phyloP scores from a whole-genome alignment of 1,140 invertebrate species.

The Lepidotrigona ventralis region DNA sequence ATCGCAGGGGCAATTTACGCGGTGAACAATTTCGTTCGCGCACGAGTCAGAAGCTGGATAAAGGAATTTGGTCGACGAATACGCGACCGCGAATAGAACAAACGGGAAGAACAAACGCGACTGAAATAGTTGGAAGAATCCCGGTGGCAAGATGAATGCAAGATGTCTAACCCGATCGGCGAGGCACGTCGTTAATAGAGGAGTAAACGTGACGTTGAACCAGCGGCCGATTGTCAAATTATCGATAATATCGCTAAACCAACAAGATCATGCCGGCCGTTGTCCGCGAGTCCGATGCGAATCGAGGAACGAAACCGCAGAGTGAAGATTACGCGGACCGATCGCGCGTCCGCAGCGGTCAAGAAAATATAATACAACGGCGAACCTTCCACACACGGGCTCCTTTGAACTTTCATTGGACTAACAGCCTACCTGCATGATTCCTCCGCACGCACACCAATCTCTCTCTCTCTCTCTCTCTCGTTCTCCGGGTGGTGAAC shows the following conservation, averaged over 20 bases:
- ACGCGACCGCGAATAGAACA: too few species aligned
- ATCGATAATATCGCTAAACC: constrained; percentile 77
- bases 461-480: background rate
- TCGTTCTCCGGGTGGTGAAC: background rate
- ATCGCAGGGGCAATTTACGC: background rate
- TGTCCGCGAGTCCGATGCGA: constrained; percentile 52
- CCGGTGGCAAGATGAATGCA: background rate
- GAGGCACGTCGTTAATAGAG: constrained; percentile 55
- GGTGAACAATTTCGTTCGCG: background rate
- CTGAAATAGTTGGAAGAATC: background rate
- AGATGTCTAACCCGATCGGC: constrained; percentile 12
- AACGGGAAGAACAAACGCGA: too few species aligned
- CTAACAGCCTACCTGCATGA: constrained; percentile 31
- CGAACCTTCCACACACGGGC: constrained; percentile 36
- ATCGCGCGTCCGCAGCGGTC: constrained; percentile 42
- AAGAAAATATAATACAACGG: constrained; percentile 37
- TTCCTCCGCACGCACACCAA: constrained; percentile 23
- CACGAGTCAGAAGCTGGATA: background rate
- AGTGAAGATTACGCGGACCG: constrained; percentile 58
- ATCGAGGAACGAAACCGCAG: constrained; percentile 65
- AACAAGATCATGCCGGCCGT: constrained; percentile 68
- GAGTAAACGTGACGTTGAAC: constrained; percentile 62
- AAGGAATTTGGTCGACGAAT: background rate
- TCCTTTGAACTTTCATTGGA: constrained; percentile 50
- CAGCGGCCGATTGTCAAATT: constrained; percentile 75